Base-by-base conservation (phyloP, 2,888 invertebrate genomes). In the Drosophila koepferae region DNA sequence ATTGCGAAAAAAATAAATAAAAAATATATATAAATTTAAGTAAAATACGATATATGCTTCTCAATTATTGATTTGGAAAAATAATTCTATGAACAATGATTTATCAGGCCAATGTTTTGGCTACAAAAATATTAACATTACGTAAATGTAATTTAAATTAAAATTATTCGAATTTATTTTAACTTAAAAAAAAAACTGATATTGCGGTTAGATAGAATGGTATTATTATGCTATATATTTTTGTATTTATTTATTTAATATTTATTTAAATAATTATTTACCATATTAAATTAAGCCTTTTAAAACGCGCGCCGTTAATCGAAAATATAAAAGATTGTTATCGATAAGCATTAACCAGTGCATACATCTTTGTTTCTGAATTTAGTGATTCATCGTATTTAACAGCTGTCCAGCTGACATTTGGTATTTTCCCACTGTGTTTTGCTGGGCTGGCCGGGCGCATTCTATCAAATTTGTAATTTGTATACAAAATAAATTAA, bases 401-500 rank as follows among this genome's bases (percentile, higher is more conserved):
- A 40, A 1, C 18, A 38, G 40, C 31, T 60, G 14, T 38, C 48
- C 6, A 14, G 12, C 14, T 38, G 38, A 6, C 6, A 60, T 7
- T 8, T 6, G 18, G 10, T 56, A 43, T 78, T 65, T 46, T 54
- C 28, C 73, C 79, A 69, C 64, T 63, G 53, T 66, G 53, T 36
- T 18, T 34, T 58, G 34, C 16, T 74, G 23, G 56, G 58, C 63
- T 67, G 71, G 76, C 76, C 67, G 71, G 77, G 67, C 62, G 51
- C 28, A 16, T 59, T 59, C 49, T 7, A 38, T 20, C 34, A 49
- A 53, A 54, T 44, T 54, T 49, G 36, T 23, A 20, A 43, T 41
- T 43, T 38, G 36, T 63, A 38, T 46, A 41, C 7, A 6, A 31
- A 41, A n/a, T 28, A 40, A n/a, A 38, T 34, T 38, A 3, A 51